A percentile compares a stretch with the other conserved stretches of the same genome.
Conservation (phyloP, 2,888 invertebrate genomes). For the Hydroisotoma schaefferi region DNA sequence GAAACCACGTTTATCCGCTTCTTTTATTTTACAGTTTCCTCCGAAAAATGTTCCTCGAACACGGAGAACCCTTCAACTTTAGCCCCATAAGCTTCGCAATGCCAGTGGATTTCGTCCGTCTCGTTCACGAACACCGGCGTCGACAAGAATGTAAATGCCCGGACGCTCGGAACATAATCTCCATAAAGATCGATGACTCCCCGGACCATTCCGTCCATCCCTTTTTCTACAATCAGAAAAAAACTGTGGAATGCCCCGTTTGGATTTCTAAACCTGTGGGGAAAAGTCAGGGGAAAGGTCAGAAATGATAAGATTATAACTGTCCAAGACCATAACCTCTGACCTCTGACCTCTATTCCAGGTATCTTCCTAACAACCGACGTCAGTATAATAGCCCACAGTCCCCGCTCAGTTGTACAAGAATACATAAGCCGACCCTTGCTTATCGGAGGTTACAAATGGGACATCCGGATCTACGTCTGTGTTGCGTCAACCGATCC, state of each 20-base stretch:
- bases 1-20: too few relatives aligned
- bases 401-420: conserved; percentile 73
- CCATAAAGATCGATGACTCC: background rate
- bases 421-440: conserved; percentile 73
- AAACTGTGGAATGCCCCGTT: conserved; percentile 20
- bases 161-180: conserved; percentile 8
- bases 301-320: background rate
- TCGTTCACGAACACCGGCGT: conserved; percentile 26
- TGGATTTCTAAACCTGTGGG: conserved; percentile 88
- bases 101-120: conserved; percentile 29
- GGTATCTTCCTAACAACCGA: conserved; percentile 73
- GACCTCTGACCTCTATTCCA: too few relatives aligned
- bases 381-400: conserved; percentile 71
- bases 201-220: background rate
- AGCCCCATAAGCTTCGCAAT: conserved; percentile 56
- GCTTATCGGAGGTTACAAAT: conserved; percentile 83
- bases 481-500: conserved; percentile 84
- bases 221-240: background rate
- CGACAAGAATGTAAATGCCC: conserved; percentile 5
- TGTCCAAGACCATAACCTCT: too few relatives aligned
- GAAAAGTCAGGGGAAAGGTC: conserved; percentile 66
- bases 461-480: conserved; percentile 80
- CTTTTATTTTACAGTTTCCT: conserved; percentile 51
- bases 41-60: conserved; percentile 73
- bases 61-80: conserved; percentile 77